These are phyloP conservation scores for Acanthis flammea DNA, from an alignment of 2,797 vertebrate species.

Conservation along the genomic window DNA sequence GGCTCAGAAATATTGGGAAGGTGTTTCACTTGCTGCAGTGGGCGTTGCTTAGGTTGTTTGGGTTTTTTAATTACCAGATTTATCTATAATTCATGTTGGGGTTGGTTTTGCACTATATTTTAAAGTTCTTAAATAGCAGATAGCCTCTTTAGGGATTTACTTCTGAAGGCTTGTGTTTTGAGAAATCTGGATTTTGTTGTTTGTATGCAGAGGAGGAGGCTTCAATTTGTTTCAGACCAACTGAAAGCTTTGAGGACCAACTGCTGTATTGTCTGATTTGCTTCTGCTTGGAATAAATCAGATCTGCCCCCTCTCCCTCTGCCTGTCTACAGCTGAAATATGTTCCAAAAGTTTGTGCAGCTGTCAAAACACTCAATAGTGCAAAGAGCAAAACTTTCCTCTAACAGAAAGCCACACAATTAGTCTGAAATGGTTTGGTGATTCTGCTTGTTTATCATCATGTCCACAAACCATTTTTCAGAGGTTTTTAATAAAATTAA, in stretches of 20 bases:
- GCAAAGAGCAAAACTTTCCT: not conserved
- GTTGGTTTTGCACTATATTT: not conserved
- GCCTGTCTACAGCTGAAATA: not conserved
- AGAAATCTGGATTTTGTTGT: not conserved
- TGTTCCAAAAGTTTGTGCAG: not conserved
- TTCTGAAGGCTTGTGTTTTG: not conserved
- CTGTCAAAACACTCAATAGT: slow-evolving; percentile 4
- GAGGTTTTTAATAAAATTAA: not conserved
- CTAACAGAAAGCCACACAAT: not conserved
- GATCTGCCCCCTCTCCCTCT: not conserved
- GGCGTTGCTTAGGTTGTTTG: not conserved
- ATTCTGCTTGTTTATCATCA: not conserved
- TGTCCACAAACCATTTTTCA: not conserved
- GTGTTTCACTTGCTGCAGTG: not conserved
- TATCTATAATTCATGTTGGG: not conserved
- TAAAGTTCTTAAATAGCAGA: not conserved
- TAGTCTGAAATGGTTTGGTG: not conserved
- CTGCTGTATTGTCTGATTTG: not conserved
- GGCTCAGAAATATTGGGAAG: not conserved
- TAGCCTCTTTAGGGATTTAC: not conserved
- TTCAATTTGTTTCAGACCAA: not conserved
- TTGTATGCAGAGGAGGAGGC: not conserved
- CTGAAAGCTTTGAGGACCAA: not conserved
- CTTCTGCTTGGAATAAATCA: slow-evolving; percentile 19
- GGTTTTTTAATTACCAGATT: not conserved